Evolutionary conservation across 1,140 invertebrate species (phyloP).

Genomic region (Anoplolepis gracilipes): DNA sequence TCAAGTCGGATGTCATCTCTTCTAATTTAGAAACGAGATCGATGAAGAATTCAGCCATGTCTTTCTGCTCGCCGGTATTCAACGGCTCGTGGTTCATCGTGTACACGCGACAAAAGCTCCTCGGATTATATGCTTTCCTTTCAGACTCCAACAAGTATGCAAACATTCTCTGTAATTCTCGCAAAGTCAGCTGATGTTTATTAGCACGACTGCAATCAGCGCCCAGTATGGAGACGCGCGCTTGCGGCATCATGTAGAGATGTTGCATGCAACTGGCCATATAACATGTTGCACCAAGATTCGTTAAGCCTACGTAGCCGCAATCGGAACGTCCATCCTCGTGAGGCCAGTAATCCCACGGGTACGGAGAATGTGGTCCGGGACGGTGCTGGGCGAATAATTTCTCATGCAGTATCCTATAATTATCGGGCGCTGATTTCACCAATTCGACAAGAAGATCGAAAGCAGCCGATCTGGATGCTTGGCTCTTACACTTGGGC

Average conservation of each 20-base stretch:
- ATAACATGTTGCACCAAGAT: slow-evolving; percentile 98
- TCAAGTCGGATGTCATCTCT: slow-evolving; percentile 97
- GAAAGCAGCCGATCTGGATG: slow-evolving; percentile 95
- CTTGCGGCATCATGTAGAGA: slow-evolving; percentile 98
- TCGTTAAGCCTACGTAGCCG: slow-evolving; percentile 97
- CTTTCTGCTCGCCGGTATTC: slow-evolving; percentile 98
- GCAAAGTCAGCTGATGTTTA: slow-evolving; percentile 93
- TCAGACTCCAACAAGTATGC: slow-evolving; percentile 97
- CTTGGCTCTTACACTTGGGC: slow-evolving; percentile 96
- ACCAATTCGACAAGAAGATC: slow-evolving; percentile 95
- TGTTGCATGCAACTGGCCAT: slow-evolving; percentile 99
- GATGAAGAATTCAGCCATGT: slow-evolving; percentile 99
- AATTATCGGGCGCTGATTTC: slow-evolving; percentile 94
- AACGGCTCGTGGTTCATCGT: slow-evolving; percentile 98
- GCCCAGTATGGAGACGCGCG: slow-evolving; percentile 92
- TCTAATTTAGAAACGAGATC: slow-evolving; percentile 98
- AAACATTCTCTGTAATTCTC: slow-evolving; percentile 97
- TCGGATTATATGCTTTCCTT: slow-evolving; percentile 97
- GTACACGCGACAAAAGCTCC: slow-evolving; percentile 98
- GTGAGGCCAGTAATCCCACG: slow-evolving; percentile 99
- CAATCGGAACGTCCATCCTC: slow-evolving; percentile 97
- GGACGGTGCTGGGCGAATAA: slow-evolving; percentile 95
- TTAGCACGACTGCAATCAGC: slow-evolving; percentile 89
- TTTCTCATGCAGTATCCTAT: slow-evolving; percentile 92
- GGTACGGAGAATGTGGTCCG: slow-evolving; percentile 93